Conservation (phyloP, 2,113 vertebrate species). For the Amia ocellicauda region DNA sequence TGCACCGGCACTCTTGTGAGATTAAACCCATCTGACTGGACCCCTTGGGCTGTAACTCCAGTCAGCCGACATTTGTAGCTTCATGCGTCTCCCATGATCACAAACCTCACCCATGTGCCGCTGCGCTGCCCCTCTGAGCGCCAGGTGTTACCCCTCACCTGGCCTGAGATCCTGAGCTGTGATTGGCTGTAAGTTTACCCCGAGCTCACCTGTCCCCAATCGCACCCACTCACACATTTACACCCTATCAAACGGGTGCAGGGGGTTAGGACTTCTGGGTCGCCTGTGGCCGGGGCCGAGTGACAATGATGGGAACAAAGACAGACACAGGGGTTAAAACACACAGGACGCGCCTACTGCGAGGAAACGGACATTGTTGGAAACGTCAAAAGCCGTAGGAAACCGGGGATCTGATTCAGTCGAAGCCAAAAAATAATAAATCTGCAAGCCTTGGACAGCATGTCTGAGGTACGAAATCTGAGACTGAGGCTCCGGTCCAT, state of each 20-base stretch:
- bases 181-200: slow-evolving; percentile 10
- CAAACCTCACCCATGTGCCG: slow-evolving; percentile 7
- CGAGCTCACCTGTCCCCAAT: neutral
- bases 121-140: neutral
- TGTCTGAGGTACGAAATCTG: too few relatives aligned
- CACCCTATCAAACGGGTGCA: neutral
- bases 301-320: neutral
- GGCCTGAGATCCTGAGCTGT: neutral
- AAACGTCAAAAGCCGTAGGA: too few relatives aligned
- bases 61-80: neutral
- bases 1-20: too few relatives aligned
- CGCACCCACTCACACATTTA: neutral
- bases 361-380: too few relatives aligned
- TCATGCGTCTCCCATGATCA: slow-evolving; percentile 4
- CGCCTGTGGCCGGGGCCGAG: neutral
- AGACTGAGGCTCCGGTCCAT: too few relatives aligned
- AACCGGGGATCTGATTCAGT: too few relatives aligned
- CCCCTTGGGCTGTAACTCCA: neutral
- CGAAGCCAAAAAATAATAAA: too few relatives aligned
- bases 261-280: neutral
- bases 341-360: too few relatives aligned
- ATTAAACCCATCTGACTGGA: neutral
- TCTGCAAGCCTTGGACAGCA: too few relatives aligned
- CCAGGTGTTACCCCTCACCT: neutral
- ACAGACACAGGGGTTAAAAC: slow-evolving; percentile 8